Conservation (phyloP, 1,140 invertebrate species). For the Bombus difficillimus region DNA sequence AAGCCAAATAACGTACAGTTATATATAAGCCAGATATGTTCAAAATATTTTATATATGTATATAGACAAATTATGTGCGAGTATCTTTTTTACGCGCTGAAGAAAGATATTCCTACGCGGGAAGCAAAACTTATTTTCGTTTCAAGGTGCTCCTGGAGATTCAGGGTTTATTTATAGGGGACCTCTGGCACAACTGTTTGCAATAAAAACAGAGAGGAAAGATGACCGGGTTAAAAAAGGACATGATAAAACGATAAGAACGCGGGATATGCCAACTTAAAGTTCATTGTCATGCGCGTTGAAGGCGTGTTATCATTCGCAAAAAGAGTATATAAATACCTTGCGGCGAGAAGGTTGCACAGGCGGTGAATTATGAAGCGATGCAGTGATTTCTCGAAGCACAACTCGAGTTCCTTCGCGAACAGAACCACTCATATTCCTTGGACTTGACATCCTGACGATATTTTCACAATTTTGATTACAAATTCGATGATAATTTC, state of each 20-base stretch:
- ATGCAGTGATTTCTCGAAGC: slow-evolving; percentile 74
- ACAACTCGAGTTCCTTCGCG: slow-evolving; percentile 73
- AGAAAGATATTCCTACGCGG: slow-evolving; percentile 44
- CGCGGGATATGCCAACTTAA: slow-evolving; percentile 5
- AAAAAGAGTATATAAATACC: slow-evolving; percentile 54
- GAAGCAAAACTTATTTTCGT: slow-evolving; percentile 72
- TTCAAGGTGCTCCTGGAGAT: slow-evolving; percentile 68
- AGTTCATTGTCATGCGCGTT: background rate
- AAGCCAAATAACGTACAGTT: background rate
- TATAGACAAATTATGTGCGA: background rate
- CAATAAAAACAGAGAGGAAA: slow-evolving; percentile 43
- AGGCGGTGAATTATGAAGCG: slow-evolving; percentile 72
- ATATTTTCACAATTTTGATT: background rate
- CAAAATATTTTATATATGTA: background rate
- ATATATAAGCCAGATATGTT: background rate
- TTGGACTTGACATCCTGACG: slow-evolving; percentile 71
- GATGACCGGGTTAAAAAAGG: slow-evolving; percentile 8
- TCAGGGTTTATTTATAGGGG: slow-evolving; percentile 74
- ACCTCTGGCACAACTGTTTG: slow-evolving; percentile 69
- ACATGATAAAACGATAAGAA: slow-evolving; percentile 31
- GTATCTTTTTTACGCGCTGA: slow-evolving; percentile 21
- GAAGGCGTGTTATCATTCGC: background rate
- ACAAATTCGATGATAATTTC: background rate
- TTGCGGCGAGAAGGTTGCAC: slow-evolving; percentile 56
- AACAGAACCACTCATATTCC: slow-evolving; percentile 40